Percentiles rank a stretch among this genome's conserved stretches.
Evolutionary conservation across 1,140 invertebrate genomes (phyloP).

Genomic region (Subanguina moxae): DNA sequence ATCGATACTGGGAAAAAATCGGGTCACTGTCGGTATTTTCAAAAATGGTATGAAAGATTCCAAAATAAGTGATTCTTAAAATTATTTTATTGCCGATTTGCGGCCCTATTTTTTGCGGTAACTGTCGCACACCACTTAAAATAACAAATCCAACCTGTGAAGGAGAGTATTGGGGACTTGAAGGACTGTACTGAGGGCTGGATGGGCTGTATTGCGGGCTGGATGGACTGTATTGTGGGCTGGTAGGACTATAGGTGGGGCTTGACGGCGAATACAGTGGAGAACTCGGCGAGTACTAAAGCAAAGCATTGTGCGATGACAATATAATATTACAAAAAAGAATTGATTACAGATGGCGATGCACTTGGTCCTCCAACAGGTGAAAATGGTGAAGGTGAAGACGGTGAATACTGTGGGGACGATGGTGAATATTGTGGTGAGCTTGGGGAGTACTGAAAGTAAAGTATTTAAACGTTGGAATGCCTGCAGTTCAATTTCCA

Average conservation of each 20-base stretch:
- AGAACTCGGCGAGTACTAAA: constrained; percentile 30
- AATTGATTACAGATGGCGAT: constrained; percentile 22
- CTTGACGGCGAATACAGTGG: constrained; percentile 23
- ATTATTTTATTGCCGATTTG: too few species aligned
- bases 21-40: too few species aligned
- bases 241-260: constrained; percentile 55
- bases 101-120: too few species aligned
- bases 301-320: constrained; percentile 26
- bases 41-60: too few species aligned
- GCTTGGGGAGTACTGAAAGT: constrained; percentile 21
- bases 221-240: constrained; percentile 32
- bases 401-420: constrained; percentile 69
- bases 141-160: too few species aligned
- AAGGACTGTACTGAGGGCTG: constrained; percentile 67
- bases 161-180: constrained; percentile 52
- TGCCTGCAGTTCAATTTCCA: constrained; percentile 56
- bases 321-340: constrained; percentile 53
- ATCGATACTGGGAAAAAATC: too few species aligned
- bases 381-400: constrained; percentile 68
- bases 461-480: neutral
- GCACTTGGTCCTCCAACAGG: constrained; percentile 65
- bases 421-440: constrained; percentile 66
- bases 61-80: too few species aligned
- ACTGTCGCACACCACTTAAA: too few species aligned
- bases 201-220: constrained; percentile 60